These are phyloP conservation scores for Cyaniris semiargus DNA, from an alignment of 2,888 invertebrate genomes.

Conservation along the genomic window DNA sequence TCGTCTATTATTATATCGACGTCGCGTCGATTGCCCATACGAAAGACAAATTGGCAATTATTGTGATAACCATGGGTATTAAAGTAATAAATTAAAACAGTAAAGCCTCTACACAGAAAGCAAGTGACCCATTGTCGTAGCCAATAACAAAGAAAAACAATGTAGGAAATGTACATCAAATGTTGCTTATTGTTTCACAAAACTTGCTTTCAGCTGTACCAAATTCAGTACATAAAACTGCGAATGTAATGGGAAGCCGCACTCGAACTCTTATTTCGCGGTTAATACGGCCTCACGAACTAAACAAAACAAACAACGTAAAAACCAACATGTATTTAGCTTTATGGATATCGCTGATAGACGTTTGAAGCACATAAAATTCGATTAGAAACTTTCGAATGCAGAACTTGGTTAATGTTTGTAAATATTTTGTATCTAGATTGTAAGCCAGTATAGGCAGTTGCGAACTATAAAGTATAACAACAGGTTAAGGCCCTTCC, in stretches of 20 bases:
- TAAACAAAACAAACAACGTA: slow-evolving; percentile 7
- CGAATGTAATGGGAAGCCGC: not conserved
- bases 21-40: too few species aligned
- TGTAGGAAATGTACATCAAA: too few species aligned
- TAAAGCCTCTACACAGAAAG: too few species aligned
- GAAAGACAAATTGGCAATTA: too few species aligned
- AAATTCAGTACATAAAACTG: not conserved
- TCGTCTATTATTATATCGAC: too few species aligned
- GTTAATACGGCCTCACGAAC: not conserved
- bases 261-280: slow-evolving; percentile 8
- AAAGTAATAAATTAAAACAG: too few species aligned
- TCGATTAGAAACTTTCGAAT: slow-evolving; percentile 3
- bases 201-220: not conserved
- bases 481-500: too few species aligned
- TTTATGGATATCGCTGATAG: slow-evolving; percentile 11
- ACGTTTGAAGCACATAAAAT: slow-evolving; percentile 2
- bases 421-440: not conserved
- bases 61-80: too few species aligned
- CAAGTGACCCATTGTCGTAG: too few species aligned
- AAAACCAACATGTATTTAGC: not conserved
- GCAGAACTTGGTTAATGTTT: not conserved
- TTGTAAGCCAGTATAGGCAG: not conserved
- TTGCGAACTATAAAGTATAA: too few species aligned
- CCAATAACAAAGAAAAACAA: too few species aligned
- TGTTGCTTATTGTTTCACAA: not conserved